Percentiles rank a stretch among this genome's conserved stretches.
phyloP scores from a whole-genome alignment of 1,140 invertebrate species.

The Catajapyx aquilonaris region DNA sequence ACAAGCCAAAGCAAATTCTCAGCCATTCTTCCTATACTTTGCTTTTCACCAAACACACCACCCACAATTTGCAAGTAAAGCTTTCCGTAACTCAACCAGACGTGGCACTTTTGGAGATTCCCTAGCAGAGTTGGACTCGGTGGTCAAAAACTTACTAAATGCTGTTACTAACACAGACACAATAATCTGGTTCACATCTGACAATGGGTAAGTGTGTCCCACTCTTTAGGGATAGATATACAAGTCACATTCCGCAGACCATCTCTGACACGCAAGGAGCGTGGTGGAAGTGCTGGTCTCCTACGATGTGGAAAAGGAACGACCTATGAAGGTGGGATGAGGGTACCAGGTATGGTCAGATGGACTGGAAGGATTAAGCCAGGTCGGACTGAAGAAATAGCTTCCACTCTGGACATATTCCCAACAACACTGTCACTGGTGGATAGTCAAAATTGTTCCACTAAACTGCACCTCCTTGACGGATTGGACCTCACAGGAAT shows the following conservation, averaged over 20 bases:
- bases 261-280: background rate
- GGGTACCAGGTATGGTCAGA: conserved; percentile 1
- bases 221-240: background rate
- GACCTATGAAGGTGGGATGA: conserved; percentile 4
- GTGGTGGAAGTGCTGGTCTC: conserved; percentile 4
- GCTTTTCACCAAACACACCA: conserved; percentile 6
- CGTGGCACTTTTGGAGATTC: conserved; percentile 6
- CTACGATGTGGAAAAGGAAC: conserved; percentile 6
- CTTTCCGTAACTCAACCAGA: background rate
- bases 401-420: conserved; percentile 3
- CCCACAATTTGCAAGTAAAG: conserved; percentile 7
- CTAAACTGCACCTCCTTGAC: too few relatives aligned
- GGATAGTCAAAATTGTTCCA: too few relatives aligned
- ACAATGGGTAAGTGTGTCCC: conserved; percentile 5
- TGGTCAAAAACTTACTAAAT: too few relatives aligned
- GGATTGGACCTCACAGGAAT: too few relatives aligned
- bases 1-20: background rate
- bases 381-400: background rate
- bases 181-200: conserved; percentile 4
- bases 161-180: too few relatives aligned
- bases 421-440: conserved; percentile 1
- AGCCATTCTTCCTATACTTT: conserved; percentile 4
- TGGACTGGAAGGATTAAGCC: background rate
- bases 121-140: conserved; percentile 4
- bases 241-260: background rate